Base-by-base conservation (phyloP, 2,888 invertebrate species). In the Bursaphelenchus okinawaensis region DNA sequence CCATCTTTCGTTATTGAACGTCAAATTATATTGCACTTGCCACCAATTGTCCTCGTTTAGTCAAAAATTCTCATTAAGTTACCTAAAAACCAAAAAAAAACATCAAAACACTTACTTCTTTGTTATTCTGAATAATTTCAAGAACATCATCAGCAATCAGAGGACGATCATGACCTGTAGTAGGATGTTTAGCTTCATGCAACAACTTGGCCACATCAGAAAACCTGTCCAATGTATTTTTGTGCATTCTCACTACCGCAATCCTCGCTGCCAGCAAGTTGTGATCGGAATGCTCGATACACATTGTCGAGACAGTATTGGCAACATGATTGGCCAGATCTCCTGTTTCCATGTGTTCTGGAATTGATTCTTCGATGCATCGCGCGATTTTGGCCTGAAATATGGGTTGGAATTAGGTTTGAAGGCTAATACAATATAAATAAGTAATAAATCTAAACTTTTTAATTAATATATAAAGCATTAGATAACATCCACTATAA, bases 241-340 rank as follows among this genome's bases (percentile, higher is more conserved):
- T 98, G 81, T 98, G 96, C 68, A 96, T 87, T 86, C 96, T 98
- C 0, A 94, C 93, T 54, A 98, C 89, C 4, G 93, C 95, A 80
- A 98, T 90, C 74, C 95, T 87, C 16, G 87, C 87, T n/a, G 87
- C 87, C 2, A 87, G 83, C 28, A 85, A 82, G 50, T 87, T 95
- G 87, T 96, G 96, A 85, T 98, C 96, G 0, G 95, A 93, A 85
- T 98, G 96, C 80, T 90, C 90, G 3, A 92, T 93, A 0, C 95
- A 95, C 90, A 95, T 91, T 28, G 92, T 91, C 8, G 96, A 96
- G 19, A 95, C 92, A 50, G 92, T 95, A 85, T 98, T 96, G 0
- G 98, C 96, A 55, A 96, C 96, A 70, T 98, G 86, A 83, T 94
- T 96, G 84, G 98, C 98, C 75, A 98, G 85, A 83, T 96, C 94